Percentiles rank a stretch among this genome's conserved stretches.
These are phyloP conservation scores for Caenorhabditis sp. DNA, from an alignment of 2,888 invertebrate species.

Conservation along the genomic window DNA sequence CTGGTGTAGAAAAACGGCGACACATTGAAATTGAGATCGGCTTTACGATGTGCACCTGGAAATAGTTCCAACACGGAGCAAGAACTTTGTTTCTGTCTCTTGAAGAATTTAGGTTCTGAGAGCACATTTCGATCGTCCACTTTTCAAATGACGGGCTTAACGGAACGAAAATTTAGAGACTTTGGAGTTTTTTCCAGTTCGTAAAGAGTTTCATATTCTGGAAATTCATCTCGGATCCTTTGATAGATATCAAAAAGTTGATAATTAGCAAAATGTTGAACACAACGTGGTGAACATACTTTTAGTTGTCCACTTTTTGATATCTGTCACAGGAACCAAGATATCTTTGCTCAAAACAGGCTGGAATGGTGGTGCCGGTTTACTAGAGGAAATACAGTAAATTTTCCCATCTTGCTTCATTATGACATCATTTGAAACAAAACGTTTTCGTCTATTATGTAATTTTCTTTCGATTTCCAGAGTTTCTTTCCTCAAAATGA, in stretches of 20 bases:
- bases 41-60: slow-evolving; percentile 50
- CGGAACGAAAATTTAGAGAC: not conserved
- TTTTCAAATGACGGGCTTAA: too few species aligned
- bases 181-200: too few species aligned
- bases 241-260: too few species aligned
- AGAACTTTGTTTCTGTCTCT: not conserved
- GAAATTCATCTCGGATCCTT: too few species aligned
- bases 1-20: slow-evolving; percentile 10
- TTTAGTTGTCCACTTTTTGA: too few species aligned
- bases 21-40: slow-evolving; percentile 19
- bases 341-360: too few species aligned
- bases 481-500: not conserved
- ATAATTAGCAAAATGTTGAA: too few species aligned
- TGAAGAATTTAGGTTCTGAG: not conserved
- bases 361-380: too few species aligned
- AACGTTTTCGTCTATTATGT: not conserved
- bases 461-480: not conserved
- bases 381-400: too few species aligned
- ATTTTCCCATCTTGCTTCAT: not conserved
- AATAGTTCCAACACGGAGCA: slow-evolving; percentile 22
- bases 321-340: too few species aligned
- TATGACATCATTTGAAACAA: too few species aligned
- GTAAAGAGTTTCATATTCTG: too few species aligned
- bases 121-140: not conserved
- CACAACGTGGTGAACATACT: not conserved